Evolutionary conservation across 1,140 invertebrate genomes (phyloP).

Genomic region (Drosophila rhopaloa): DNA sequence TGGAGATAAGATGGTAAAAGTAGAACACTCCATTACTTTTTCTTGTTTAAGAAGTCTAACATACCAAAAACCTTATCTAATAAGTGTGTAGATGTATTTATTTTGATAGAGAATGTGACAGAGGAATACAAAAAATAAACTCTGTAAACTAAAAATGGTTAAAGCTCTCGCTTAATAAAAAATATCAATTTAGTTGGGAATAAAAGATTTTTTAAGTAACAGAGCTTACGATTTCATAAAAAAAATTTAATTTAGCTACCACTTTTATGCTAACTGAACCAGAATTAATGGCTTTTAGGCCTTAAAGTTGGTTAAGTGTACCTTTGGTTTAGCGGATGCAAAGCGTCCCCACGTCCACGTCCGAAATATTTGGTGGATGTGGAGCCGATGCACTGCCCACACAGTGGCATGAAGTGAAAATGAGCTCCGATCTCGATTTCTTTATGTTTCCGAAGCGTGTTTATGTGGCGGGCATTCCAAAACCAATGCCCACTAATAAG

Average conservation of each 20-base stretch:
- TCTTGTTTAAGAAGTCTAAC: background rate
- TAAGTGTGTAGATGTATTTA: background rate
- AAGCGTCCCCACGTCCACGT: constrained; percentile 51
- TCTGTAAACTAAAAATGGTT: too few relatives aligned
- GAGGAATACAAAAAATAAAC: background rate
- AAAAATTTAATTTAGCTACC: too few relatives aligned
- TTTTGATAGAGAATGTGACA: background rate
- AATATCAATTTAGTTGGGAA: too few relatives aligned
- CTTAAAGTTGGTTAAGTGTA: constrained; percentile 38
- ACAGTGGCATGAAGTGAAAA: constrained; percentile 75
- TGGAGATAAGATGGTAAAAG: constrained; percentile 1
- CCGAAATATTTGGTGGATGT: constrained; percentile 46
- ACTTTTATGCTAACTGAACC: too few relatives aligned
- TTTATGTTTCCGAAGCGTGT: constrained; percentile 71
- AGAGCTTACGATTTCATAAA: background rate
- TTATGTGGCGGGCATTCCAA: constrained; percentile 68
- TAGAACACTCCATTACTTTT: background rate
- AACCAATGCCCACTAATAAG: constrained; percentile 65
- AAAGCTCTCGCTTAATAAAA: too few relatives aligned
- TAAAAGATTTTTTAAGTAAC: too few relatives aligned
- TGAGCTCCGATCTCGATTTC: constrained; percentile 80
- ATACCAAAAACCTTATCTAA: constrained; percentile 1
- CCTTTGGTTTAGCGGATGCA: constrained; percentile 36
- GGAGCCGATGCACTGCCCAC: constrained; percentile 55
- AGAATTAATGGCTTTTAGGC: background rate